Conservation (phyloP, 2,888 invertebrate genomes). For the Melikaiella ostensackeni region DNA sequence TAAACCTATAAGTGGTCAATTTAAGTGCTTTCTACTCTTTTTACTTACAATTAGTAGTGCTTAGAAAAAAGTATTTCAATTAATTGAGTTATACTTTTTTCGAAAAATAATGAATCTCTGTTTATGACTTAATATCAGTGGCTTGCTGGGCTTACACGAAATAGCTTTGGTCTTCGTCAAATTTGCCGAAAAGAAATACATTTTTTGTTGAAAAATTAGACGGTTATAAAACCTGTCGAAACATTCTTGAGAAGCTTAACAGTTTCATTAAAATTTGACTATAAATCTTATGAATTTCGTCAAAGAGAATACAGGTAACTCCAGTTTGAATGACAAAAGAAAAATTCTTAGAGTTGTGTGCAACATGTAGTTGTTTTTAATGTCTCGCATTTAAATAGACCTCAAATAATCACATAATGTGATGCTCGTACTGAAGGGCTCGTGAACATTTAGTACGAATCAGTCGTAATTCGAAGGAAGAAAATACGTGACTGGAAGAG, state of each 20-base stretch:
- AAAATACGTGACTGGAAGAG: not conserved
- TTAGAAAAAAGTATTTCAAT: too few relatives aligned
- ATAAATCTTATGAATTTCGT: not conserved
- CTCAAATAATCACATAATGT: conserved; percentile 40
- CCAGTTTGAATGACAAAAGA: not conserved
- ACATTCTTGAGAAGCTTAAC: not conserved
- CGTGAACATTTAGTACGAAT: not conserved
- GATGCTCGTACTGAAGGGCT: conserved; percentile 1
- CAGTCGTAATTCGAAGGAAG: not conserved
- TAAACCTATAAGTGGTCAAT: too few relatives aligned
- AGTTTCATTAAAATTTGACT: not conserved
- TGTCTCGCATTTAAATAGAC: conserved; percentile 61
- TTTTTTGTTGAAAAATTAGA: too few relatives aligned
- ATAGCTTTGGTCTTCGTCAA: not conserved
- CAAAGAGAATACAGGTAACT: too few relatives aligned
- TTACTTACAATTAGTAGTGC: too few relatives aligned
- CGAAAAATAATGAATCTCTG: not conserved
- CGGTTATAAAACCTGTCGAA: not conserved
- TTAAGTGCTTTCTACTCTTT: too few relatives aligned
- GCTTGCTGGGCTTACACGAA: not conserved
- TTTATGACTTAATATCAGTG: not conserved
- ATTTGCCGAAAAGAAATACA: not conserved
- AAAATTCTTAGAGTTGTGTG: not conserved
- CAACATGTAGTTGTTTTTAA: conserved; percentile 61
- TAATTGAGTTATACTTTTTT: not conserved